Percentiles rank a stretch among this genome's conserved stretches.
phyloP scores from a whole-genome alignment of 2,888 invertebrate genomes.

The Anthophora plumipes region DNA sequence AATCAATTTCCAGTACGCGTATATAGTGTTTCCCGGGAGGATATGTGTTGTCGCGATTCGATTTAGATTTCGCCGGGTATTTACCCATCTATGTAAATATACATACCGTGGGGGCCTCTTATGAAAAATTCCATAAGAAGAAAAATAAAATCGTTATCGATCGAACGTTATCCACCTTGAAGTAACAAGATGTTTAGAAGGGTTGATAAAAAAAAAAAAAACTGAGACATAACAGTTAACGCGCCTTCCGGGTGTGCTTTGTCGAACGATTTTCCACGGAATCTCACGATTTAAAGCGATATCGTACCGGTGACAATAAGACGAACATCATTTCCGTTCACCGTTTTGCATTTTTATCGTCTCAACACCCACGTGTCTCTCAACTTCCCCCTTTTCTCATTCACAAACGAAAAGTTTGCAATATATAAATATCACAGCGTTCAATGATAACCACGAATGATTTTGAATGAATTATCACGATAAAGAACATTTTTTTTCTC shows the following conservation, averaged over 20 bases:
- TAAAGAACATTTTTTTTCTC: no score
- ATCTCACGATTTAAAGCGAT: constrained; percentile 9
- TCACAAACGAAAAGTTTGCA: no score
- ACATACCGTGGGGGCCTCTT: not conserved
- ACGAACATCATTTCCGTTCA: constrained; percentile 2
- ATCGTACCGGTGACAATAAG: constrained; percentile 8
- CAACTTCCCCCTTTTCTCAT: no score
- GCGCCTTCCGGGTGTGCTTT: constrained; percentile 26
- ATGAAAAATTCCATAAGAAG: not conserved
- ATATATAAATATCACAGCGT: no score
- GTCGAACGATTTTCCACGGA: constrained; percentile 29
- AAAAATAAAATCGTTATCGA: constrained; percentile 49
- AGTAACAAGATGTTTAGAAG: not conserved
- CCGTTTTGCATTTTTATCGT: constrained; percentile 18
- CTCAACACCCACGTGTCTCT: not conserved
- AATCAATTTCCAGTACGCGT: constrained; percentile 48
- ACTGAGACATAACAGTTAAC: constrained; percentile 46
- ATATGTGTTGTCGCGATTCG: constrained; percentile 35
- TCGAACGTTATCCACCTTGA: constrained; percentile 12
- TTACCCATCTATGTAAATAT: not conserved
- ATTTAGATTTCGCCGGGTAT: constrained; percentile 32
- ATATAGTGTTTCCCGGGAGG: constrained; percentile 36
- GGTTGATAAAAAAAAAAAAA: constrained; percentile 12
- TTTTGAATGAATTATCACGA: no score
- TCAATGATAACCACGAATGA: no score